Evolutionary conservation across 2,113 vertebrate species (phyloP).

Genomic region (Anarrhichthys ocellatus): DNA sequence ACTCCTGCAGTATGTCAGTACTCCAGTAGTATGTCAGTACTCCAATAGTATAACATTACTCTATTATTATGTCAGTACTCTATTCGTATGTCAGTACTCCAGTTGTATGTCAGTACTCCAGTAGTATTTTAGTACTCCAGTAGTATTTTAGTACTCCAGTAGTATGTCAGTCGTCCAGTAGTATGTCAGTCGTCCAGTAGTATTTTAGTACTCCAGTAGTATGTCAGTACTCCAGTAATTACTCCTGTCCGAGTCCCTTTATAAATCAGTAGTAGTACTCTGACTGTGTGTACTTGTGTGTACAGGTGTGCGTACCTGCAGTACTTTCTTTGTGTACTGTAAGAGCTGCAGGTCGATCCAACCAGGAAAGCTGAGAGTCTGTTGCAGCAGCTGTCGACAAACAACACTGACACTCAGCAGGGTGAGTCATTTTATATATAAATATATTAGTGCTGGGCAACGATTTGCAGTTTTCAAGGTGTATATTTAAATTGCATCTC

Average conservation of each 20-base stretch:
- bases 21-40: not conserved
- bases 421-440: slow-evolving; percentile 78
- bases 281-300: slow-evolving; percentile 43
- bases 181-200: too few species aligned
- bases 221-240: too few species aligned
- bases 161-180: too few species aligned
- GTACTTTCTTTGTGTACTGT: slow-evolving; percentile 92
- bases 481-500: too few species aligned
- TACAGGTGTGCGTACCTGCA: slow-evolving; percentile 81
- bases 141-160: too few species aligned
- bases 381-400: slow-evolving; percentile 87
- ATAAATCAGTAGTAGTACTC: not conserved
- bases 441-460: too few species aligned
- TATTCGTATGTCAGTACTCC: not conserved
- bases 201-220: too few species aligned
- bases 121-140: too few species aligned
- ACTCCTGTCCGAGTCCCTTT: not conserved
- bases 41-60: not conserved
- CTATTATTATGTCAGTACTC: not conserved
- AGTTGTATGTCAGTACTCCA: too few species aligned
- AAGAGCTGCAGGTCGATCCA: slow-evolving; percentile 87
- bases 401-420: slow-evolving; percentile 87
- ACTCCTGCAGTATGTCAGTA: not conserved
- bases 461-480: too few species aligned
- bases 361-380: slow-evolving; percentile 91